These are phyloP conservation scores for Aythya fuligula DNA, from an alignment of 2,797 vertebrate species.

Conservation along the genomic window DNA sequence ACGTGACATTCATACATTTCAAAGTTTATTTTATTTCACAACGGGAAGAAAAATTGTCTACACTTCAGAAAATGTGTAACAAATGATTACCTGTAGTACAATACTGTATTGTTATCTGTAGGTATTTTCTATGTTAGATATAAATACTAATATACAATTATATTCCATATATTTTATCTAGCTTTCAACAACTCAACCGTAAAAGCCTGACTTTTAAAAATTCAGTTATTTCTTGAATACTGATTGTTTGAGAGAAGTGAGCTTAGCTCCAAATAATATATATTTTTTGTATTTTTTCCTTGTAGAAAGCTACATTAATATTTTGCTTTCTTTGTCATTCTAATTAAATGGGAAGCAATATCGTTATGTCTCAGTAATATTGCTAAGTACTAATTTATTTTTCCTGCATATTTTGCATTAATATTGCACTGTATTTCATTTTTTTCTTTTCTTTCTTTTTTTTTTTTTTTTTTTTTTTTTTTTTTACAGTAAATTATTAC, in stretches of 20 bases:
- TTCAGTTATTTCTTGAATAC: background rate
- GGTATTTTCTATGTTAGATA: background rate
- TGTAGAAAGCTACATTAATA: background rate
- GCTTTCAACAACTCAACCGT: background rate
- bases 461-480: no score
- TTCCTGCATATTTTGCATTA: background rate
- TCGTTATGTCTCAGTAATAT: background rate
- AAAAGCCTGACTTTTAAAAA: background rate
- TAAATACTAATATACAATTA: background rate
- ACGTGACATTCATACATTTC: background rate
- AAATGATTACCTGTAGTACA: background rate
- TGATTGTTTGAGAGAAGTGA: background rate
- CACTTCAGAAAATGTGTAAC: background rate
- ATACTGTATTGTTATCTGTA: background rate
- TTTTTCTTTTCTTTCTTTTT: no score
- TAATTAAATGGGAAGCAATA: background rate
- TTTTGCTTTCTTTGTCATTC: background rate
- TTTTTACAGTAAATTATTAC: background rate
- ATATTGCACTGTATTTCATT: background rate
- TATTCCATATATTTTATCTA: background rate
- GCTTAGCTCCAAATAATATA: background rate
- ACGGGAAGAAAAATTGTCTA: background rate
- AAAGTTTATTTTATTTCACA: background rate
- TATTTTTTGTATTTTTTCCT: background rate
- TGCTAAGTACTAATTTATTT: background rate